Evolutionary conservation across 2,113 vertebrate species (phyloP), one percentile per base, ranked within the genome.

Genomic region (Choloepus hoffmanni): DNA sequence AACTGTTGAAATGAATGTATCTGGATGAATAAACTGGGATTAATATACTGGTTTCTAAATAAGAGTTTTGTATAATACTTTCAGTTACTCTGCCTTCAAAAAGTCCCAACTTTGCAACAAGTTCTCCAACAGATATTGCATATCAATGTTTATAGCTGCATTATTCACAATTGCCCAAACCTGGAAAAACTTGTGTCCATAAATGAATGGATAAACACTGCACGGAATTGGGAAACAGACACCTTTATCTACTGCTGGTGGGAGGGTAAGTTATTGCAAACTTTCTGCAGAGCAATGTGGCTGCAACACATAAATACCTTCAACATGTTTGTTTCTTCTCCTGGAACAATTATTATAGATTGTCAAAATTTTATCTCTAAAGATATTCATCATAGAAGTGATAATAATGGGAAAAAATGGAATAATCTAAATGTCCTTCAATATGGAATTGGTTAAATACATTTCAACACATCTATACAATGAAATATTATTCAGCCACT

Each of bases 21-120:
- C 21, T 62, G 24, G 83, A 68, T 94, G 50, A 95, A 45, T 76
- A 53, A 73, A 85, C 40, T 65, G 24, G 89, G 78, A 81, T 94
- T 73, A 85, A n/a, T 72, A 55, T 65, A 53, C 72, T 73, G 4
- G 62, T 85, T 85, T 85, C 45, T 89, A 72, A 95, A 68, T 77
- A 67, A 60, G 53, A 81, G 48, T n/a, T 78, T 78, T 86, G 77
- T 84, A 55, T 62, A 90, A 73, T 74, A 86, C 86, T 90, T 96
- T 86, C 85, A 72, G 43, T 83, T 81, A 36, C 28, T 85, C 15
- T 82, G 63, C 53, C 83, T 96, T 94, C 58, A 79, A 62, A 92
- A 83, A 48, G 43, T 94, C 36, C 36, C 36, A 36, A 36, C 36
- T 36, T 36, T 36, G 36, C 36, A 36, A 36, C 36, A 36, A 36